Base-by-base conservation (phyloP, 2,888 invertebrate genomes). In the Koerneria pararmatus region DNA sequence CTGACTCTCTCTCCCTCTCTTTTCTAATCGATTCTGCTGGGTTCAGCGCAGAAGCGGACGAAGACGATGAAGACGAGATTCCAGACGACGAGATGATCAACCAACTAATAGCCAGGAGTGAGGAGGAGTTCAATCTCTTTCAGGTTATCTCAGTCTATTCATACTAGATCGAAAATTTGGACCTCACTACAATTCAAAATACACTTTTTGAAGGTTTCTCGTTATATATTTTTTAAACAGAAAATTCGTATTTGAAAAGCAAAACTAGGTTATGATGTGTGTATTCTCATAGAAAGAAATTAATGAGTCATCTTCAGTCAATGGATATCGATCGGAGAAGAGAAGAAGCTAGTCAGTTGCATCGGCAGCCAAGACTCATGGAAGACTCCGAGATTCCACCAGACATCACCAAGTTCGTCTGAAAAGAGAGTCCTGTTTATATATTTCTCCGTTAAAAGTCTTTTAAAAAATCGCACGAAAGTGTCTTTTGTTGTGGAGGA, bases 61-160 rank as follows among this genome's bases (percentile, higher is more conserved):
- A 74, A 15, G 75, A 79, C 31, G 79, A 94, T 83, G 94, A 94
- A 83, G 93, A 94, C 83, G 93, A 93, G 85, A 90, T 97, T 0
- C 98, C 97, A 0, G 98, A 98, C 83, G 97, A 98, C 84, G 98
- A 98, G 85, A 90, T 94, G 58, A 92, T 98, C 61, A 99, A 98
- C 85, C 94, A 95, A 86, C 97, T 98, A 95, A 91, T 99, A 78
- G 95, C 95, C 0, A 89, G 98, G 69, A 46, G 90, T 11, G 95
- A 97, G 83, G 91, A 90, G 4, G 98, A 99, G 85, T 90, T 95
- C 83, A 95, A 97, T 83, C 85, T 89, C 24, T 95, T 94, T 86
- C 91, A 91, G 83, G 91, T 91, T 83, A 90, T 76, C 5, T n/a
- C 46, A 2, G 46, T n/a, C 24, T 57, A 19, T n/a, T 6, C 22